Evolutionary conservation across 2,797 vertebrate genomes (phyloP).

Genomic region (Takifugu ocellatus): DNA sequence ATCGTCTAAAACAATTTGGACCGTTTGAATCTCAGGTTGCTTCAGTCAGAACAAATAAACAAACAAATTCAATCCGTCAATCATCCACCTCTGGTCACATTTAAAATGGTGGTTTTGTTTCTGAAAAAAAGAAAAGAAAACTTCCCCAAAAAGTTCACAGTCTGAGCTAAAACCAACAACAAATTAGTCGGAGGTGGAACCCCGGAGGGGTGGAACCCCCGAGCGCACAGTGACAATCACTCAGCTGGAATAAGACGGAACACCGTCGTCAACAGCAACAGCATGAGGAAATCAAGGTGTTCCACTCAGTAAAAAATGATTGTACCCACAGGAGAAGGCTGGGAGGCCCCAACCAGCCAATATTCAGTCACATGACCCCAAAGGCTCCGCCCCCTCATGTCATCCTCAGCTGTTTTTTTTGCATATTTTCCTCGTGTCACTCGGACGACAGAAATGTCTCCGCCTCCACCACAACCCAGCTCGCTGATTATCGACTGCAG

Average conservation of each 20-base stretch:
- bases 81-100: too few species aligned
- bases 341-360: background rate
- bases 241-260: background rate
- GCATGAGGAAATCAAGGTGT: too few species aligned
- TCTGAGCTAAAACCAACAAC: conserved; percentile 6
- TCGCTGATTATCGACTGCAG: conserved; percentile 78
- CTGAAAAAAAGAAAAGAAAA: background rate
- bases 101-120: background rate
- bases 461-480: background rate
- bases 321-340: too few species aligned
- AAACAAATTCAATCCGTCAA: too few species aligned
- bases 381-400: background rate
- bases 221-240: background rate
- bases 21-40: too few species aligned
- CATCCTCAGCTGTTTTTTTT: conserved; percentile 24
- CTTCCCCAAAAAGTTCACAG: conserved; percentile 1
- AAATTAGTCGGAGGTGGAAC: background rate
- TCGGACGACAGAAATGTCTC: conserved; percentile 11
- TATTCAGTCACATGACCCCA: background rate
- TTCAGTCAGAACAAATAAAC: too few species aligned
- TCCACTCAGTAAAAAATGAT: too few species aligned
- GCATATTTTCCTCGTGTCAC: conserved; percentile 52
- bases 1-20: too few species aligned
- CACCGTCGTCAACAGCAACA: too few species aligned
- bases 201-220: background rate